These are phyloP conservation scores for Minunthozetes semirufus DNA, from an alignment of 2,888 invertebrate species.

Conservation along the genomic window DNA sequence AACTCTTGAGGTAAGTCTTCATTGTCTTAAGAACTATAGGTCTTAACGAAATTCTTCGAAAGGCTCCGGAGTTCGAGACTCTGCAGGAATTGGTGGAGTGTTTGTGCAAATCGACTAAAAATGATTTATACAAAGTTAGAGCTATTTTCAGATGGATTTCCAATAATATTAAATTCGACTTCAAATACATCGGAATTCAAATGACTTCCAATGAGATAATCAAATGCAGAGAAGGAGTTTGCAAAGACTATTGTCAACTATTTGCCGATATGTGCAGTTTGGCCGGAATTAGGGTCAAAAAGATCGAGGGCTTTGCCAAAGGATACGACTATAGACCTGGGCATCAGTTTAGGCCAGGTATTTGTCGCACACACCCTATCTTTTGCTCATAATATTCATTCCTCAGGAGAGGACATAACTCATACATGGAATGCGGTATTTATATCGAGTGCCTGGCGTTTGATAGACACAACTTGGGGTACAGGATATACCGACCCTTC, in stretches of 20 bases:
- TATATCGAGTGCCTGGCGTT: slow-evolving; percentile 45
- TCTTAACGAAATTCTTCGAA: background rate
- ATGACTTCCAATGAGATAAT: slow-evolving; percentile 44
- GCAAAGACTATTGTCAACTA: slow-evolving; percentile 45
- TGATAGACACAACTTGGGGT: slow-evolving; percentile 46
- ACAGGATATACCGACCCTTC: slow-evolving; percentile 44
- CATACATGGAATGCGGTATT: slow-evolving; percentile 47
- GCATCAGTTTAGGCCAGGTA: slow-evolving; percentile 43
- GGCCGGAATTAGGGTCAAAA: slow-evolving; percentile 44
- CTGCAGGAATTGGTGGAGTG: slow-evolving; percentile 40
- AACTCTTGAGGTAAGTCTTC: slow-evolving; percentile 39
- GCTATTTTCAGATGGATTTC: slow-evolving; percentile 46
- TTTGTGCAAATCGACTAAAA: slow-evolving; percentile 40
- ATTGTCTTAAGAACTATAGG: background rate
- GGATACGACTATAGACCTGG: slow-evolving; percentile 45
- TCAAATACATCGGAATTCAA: slow-evolving; percentile 43
- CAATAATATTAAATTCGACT: slow-evolving; percentile 45
- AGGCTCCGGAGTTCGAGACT: slow-evolving; percentile 1
- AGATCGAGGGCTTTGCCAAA: slow-evolving; percentile 46
- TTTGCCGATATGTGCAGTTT: slow-evolving; percentile 45
- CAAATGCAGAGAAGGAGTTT: slow-evolving; percentile 44
- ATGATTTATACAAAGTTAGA: slow-evolving; percentile 44
- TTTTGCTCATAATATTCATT: no score
- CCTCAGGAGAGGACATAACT: slow-evolving; percentile 42
- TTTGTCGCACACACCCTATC: no score